Evolutionary conservation across 2,113 vertebrate species (phyloP).

Genomic region (Serinus canaria): DNA sequence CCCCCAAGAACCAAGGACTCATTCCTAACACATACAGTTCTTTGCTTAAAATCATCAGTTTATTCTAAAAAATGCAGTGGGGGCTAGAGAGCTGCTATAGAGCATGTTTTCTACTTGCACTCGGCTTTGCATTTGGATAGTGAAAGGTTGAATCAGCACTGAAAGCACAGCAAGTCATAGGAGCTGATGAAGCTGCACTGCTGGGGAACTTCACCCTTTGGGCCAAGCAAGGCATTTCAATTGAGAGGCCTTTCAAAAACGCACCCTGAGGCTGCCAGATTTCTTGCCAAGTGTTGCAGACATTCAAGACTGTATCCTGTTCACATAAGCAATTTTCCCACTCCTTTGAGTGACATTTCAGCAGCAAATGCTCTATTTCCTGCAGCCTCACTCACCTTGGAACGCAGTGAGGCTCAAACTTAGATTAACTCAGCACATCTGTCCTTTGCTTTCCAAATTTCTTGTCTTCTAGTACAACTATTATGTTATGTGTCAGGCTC

Average conservation of each 20-base stretch:
- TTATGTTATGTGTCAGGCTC: neutral
- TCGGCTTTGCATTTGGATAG: neutral
- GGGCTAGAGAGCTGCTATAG: neutral
- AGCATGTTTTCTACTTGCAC: neutral
- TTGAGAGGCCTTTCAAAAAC: neutral
- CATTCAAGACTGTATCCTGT: neutral
- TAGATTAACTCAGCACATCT: neutral
- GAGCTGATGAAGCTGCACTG: neutral
- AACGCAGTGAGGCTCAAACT: neutral
- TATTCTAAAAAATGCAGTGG: neutral
- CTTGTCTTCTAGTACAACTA: neutral
- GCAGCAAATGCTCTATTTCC: neutral
- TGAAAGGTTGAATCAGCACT: neutral
- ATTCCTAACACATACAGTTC: neutral
- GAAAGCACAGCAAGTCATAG: neutral
- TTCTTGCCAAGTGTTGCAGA: neutral
- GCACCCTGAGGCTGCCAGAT: neutral
- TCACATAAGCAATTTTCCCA: neutral
- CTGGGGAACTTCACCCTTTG: neutral
- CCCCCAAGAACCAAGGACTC: neutral
- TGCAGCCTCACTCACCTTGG: neutral
- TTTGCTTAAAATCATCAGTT: neutral
- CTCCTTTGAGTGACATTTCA: neutral
- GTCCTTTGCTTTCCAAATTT: neutral
- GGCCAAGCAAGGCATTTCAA: neutral